Percentiles rank a stretch among this genome's conserved stretches.
phyloP scores from a whole-genome alignment of 2,888 invertebrate genomes.

The Drosophila falleni region DNA sequence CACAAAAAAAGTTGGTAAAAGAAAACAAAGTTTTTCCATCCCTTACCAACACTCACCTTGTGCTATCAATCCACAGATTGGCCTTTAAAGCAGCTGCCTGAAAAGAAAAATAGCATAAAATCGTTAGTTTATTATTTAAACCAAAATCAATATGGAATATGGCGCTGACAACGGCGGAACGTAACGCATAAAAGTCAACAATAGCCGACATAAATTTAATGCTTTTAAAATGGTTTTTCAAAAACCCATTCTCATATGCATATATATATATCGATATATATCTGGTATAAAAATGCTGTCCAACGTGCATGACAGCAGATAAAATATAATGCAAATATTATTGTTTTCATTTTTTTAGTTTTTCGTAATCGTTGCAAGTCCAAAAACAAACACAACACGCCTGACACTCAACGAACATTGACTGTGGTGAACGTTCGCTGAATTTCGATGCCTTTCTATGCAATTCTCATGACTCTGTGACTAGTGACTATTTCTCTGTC shows the following conservation, averaged over 20 bases:
- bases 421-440: conserved; percentile 35
- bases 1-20: conserved; percentile 15
- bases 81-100: conserved; percentile 43
- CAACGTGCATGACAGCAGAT: conserved; percentile 58
- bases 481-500: conserved; percentile 12
- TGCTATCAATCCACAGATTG: conserved; percentile 42
- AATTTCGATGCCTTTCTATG: conserved; percentile 35
- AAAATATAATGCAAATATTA: conserved; percentile 68
- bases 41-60: conserved; percentile 52
- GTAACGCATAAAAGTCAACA: conserved; percentile 56
- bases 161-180: conserved; percentile 40
- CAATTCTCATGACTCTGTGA: conserved; percentile 49
- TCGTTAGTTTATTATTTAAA: conserved; percentile 56
- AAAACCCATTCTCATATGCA: conserved; percentile 42
- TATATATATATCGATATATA: conserved; percentile 11
- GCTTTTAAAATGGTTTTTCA: conserved; percentile 66
- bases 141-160: conserved; percentile 68
- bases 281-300: conserved; percentile 13
- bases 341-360: conserved; percentile 29
- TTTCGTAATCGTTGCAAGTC: conserved; percentile 48
- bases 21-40: conserved; percentile 4
- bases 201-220: conserved; percentile 65
- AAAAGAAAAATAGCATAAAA: conserved; percentile 37
- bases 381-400: conserved; percentile 38
- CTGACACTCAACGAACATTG: conserved; percentile 25